Evolutionary conservation across 2,113 vertebrate genomes (phyloP).

Genomic region (Rhinolophus sinicus): DNA sequence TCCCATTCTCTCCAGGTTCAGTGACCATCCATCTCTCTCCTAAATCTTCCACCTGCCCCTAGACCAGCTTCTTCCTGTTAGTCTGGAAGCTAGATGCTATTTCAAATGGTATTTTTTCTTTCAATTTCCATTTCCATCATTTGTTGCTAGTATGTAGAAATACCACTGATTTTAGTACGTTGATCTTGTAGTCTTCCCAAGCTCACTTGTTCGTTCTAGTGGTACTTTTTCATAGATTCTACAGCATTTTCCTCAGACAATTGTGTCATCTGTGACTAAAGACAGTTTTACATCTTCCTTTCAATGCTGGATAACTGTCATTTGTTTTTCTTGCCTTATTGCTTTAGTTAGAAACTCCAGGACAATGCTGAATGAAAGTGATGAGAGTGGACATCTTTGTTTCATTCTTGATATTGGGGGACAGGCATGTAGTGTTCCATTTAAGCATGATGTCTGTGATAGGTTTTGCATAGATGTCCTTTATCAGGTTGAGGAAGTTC

Average conservation of each 20-base stretch:
- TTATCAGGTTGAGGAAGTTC: background rate
- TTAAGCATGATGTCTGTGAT: background rate
- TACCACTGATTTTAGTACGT: background rate
- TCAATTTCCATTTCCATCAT: background rate
- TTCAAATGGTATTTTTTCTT: background rate
- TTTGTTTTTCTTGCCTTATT: constrained; percentile 16
- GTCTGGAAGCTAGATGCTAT: background rate
- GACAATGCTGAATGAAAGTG: background rate
- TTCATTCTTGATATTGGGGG: background rate
- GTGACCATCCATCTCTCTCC: background rate
- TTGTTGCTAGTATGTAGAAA: background rate
- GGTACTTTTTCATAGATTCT: background rate
- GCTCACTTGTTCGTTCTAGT: background rate
- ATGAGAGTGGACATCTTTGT: background rate
- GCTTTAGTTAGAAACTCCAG: background rate
- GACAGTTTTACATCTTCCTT: background rate
- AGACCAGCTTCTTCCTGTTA: background rate
- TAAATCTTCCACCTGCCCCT: background rate
- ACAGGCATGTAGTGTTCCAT: background rate
- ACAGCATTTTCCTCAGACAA: background rate
- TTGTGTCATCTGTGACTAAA: background rate
- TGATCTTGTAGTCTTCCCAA: background rate
- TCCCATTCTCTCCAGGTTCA: background rate
- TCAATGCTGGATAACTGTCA: background rate
- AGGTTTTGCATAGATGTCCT: background rate